A percentile compares a stretch with the other conserved stretches of the same genome.
Evolutionary conservation across 2,888 invertebrate species (phyloP).

Genomic region (Abrostola tripartita): DNA sequence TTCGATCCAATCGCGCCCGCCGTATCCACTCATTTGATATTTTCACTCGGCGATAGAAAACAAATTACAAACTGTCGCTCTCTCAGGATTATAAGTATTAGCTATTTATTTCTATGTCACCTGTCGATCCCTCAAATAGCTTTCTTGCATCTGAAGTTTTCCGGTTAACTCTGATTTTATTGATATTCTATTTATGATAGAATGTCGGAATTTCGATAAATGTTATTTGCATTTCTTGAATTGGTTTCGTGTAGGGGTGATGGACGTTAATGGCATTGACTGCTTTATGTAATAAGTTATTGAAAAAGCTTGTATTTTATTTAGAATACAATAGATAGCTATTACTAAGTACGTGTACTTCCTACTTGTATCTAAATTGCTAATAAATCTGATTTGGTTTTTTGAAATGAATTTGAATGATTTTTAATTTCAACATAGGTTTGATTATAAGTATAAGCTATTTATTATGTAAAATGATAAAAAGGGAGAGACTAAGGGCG

Average conservation of each 20-base stretch:
- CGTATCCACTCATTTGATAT: slow-evolving; percentile 88
- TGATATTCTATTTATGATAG: slow-evolving; percentile 51
- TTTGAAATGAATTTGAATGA: no score
- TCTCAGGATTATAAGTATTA: slow-evolving; percentile 72
- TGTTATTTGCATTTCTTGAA: slow-evolving; percentile 66
- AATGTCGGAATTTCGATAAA: slow-evolving; percentile 65
- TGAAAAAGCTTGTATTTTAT: slow-evolving; percentile 1
- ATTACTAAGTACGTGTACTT: no score
- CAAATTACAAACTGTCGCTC: slow-evolving; percentile 86
- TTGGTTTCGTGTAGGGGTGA: slow-evolving; percentile 51
- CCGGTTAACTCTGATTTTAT: slow-evolving; percentile 77
- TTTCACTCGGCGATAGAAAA: slow-evolving; percentile 83
- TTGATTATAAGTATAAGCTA: no score
- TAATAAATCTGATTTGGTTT: no score
- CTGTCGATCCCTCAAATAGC: slow-evolving; percentile 79
- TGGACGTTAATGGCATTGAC: slow-evolving; percentile 36
- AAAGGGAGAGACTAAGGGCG: no score
- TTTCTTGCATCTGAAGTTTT: slow-evolving; percentile 80
- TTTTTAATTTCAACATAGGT: no score
- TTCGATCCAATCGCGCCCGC: slow-evolving; percentile 82
- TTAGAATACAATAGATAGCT: background rate
- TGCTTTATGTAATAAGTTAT: slow-evolving; percentile 26
- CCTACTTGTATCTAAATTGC: no score
- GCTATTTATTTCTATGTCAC: slow-evolving; percentile 82
- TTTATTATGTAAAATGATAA: no score